A percentile compares a stretch with the other conserved stretches of the same genome.
Evolutionary conservation across 35 echinoderm and acorn worm species (phyloP).

Genomic region (Patiria miniata): DNA sequence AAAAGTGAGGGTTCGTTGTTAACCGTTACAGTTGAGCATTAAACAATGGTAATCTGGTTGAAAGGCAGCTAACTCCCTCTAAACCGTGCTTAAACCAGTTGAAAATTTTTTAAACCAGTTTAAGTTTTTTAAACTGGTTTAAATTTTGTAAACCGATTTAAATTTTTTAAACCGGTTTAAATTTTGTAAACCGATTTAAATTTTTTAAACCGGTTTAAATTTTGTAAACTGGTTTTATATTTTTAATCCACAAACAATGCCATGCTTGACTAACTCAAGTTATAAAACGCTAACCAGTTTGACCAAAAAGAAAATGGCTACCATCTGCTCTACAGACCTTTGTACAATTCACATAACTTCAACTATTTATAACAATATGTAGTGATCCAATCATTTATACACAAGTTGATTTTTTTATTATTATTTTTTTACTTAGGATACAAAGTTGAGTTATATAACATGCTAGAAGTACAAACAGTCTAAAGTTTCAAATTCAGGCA

Average conservation of each 20-base stretch:
- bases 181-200: too few relatives aligned
- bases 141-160: too few relatives aligned
- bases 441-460: background rate
- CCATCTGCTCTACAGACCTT: background rate
- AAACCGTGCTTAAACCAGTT: too few relatives aligned
- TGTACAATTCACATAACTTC: constrained; percentile 16
- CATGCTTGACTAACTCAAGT: background rate
- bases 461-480: background rate
- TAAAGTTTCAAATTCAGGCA: background rate
- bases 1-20: too few relatives aligned
- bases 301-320: background rate
- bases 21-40: too few relatives aligned
- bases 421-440: background rate
- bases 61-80: too few relatives aligned
- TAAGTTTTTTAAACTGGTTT: too few relatives aligned
- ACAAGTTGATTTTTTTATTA: constrained; percentile 5
- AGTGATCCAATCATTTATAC: background rate
- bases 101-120: too few relatives aligned
- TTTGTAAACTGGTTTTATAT: background rate
- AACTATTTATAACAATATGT: constrained; percentile 22
- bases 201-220: too few relatives aligned
- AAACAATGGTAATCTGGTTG: too few relatives aligned
- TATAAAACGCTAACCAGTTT: background rate
- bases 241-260: constrained; percentile 4
- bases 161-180: too few relatives aligned